Evolutionary conservation across 2,888 invertebrate genomes (phyloP).

Genomic region (Drosophila meridionalis): DNA sequence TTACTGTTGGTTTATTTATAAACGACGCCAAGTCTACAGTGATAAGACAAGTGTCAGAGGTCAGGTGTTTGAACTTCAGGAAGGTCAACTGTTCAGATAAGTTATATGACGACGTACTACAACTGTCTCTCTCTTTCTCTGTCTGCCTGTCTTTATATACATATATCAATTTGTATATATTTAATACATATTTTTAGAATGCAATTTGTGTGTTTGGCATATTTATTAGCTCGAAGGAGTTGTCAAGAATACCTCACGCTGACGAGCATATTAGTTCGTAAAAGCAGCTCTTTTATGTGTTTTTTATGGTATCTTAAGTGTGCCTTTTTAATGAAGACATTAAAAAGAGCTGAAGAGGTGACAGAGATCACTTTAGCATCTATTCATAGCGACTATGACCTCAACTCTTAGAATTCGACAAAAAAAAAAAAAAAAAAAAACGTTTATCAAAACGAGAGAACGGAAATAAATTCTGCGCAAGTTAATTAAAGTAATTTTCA

Average conservation of each 20-base stretch:
- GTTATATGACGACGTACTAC: constrained; percentile 5
- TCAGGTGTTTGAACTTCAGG: constrained; percentile 71
- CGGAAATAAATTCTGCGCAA: background rate
- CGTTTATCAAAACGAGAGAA: background rate
- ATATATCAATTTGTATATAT: background rate
- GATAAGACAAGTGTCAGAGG: constrained; percentile 72
- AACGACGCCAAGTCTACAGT: constrained; percentile 21
- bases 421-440: too few relatives aligned
- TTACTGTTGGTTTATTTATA: constrained; percentile 51
- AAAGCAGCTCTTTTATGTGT: background rate
- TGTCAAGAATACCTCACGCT: background rate
- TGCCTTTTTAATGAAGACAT: background rate
- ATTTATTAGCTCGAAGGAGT: constrained; percentile 22
- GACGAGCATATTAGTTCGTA: constrained; percentile 12
- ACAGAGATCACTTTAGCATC: background rate
- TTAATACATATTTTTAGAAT: constrained; percentile 28
- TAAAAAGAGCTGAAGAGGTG: constrained; percentile 8
- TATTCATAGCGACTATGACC: background rate
- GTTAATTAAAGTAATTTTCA: constrained; percentile 19
- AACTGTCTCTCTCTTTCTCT: background rate
- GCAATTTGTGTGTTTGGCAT: constrained; percentile 34
- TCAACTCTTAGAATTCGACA: background rate
- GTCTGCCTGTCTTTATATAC: background rate
- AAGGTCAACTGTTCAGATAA: constrained; percentile 63
- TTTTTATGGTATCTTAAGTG: constrained; percentile 4